These are phyloP conservation scores for Echiichthys vipera DNA, from an alignment of 2,797 vertebrate genomes.

Conservation along the genomic window DNA sequence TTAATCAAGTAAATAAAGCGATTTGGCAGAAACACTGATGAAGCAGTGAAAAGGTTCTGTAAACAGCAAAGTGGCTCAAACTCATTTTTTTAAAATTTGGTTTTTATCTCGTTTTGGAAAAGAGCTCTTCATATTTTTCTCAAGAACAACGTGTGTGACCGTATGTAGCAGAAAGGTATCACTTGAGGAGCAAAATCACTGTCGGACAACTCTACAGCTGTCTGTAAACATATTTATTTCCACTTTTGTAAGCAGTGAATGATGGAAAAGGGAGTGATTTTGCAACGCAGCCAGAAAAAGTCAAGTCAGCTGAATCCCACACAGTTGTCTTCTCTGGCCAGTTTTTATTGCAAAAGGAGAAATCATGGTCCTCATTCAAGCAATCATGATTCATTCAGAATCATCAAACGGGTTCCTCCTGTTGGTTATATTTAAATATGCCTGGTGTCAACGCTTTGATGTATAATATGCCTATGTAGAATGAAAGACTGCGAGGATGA, in stretches of 20 bases:
- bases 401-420: not conserved
- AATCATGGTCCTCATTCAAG: not conserved
- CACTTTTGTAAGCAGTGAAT: not conserved
- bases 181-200: not conserved
- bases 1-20: too few relatives aligned
- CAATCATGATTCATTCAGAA: not conserved
- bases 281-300: not conserved
- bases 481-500: not conserved
- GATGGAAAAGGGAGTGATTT: not conserved
- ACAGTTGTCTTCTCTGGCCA: not conserved
- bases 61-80: too few relatives aligned
- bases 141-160: too few relatives aligned
- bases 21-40: too few relatives aligned
- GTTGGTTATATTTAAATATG: not conserved
- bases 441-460: not conserved
- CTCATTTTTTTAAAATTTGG: too few relatives aligned
- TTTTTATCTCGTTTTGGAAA: too few relatives aligned
- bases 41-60: too few relatives aligned
- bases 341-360: not conserved
- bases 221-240: too few relatives aligned
- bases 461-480: not conserved
- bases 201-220: not conserved
- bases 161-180: not conserved
- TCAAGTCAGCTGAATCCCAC: not conserved
- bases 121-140: too few relatives aligned